Evolutionary conservation across 2,888 invertebrate genomes (phyloP).

Genomic region (Petrophora chlorosata): DNA sequence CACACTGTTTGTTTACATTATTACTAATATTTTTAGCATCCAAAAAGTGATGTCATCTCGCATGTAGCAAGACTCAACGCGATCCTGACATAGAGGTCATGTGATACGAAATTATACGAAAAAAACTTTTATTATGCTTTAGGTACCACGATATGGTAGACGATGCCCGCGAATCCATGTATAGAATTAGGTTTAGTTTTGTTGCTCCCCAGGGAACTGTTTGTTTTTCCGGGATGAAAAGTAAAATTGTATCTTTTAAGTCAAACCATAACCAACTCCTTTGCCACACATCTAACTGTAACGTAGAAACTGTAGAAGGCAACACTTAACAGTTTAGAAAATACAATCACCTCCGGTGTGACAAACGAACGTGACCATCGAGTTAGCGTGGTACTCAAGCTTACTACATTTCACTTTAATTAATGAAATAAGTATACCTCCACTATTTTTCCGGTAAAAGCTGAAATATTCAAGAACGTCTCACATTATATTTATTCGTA

Average conservation of each 20-base stretch:
- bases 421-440: slow-evolving; percentile 31
- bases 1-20: slow-evolving; percentile 68
- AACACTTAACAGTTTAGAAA: slow-evolving; percentile 41
- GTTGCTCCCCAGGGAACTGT: no score
- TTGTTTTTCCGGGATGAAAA: no score
- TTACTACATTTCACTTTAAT: slow-evolving; percentile 34
- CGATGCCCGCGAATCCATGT: no score
- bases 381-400: slow-evolving; percentile 37
- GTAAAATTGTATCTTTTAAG: no score
- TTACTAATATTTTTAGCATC: slow-evolving; percentile 71
- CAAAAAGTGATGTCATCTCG: slow-evolving; percentile 66
- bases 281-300: no score
- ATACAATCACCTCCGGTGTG: slow-evolving; percentile 36
- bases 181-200: background rate
- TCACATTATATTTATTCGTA: slow-evolving; percentile 11
- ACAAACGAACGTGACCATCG: slow-evolving; percentile 45
- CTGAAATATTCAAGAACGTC: slow-evolving; percentile 12
- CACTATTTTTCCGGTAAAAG: slow-evolving; percentile 9
- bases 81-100: slow-evolving; percentile 22
- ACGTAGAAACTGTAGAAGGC: no score
- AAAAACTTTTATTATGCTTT: no score
- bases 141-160: no score
- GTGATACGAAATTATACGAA: no score
- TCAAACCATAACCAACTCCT: no score
- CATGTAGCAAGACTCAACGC: slow-evolving; percentile 30